Evolutionary conservation across 1,140 invertebrate genomes (phyloP), one percentile per base, ranked within the genome.

Genomic region (Augochlora pura): DNA sequence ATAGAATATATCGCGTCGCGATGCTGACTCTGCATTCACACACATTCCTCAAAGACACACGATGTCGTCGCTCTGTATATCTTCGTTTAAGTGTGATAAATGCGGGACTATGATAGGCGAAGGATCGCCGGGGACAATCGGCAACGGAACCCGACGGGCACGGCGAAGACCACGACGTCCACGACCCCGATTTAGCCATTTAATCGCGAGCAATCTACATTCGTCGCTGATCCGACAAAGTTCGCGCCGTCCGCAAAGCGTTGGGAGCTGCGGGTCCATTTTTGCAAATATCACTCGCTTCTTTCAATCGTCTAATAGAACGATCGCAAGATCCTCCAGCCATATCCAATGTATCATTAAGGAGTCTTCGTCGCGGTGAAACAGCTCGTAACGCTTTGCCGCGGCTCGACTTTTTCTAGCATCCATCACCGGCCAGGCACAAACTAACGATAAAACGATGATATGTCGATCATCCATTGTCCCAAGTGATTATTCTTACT

Each of bases 1-100:
- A 78, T 78, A 72, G 76, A 78, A 49, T 78, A 64, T 81, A 39
- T 66, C 64, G 64, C 75, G 73, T 78, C 46, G 62, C 71, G 82
- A 85, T 60, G 77, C 84, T 86, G 74, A 83, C 49, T 86, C 59
- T 74, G 77, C 84, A 83, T 82, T 66, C 81, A 75, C 77, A 85
- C 85, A 87, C 91, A 92, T 92, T 91, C 90, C 91, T 91, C 87
- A 80, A 87, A 39, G 64, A 66, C 64, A 86, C 86, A 86, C 82
- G 77, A 88, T 68, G 83, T 88, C 85, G 87, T 86, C 77, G 82
- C 67, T 52, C 49, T 69, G 52, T 69, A 66, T 85, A 66, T 69
- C 68, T 87, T 86, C 79, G 74, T 81, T 69, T 86, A 87, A 88
- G 84, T 87, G 83, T 83, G 78, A 87, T 62, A 87, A 88, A 83